Conservation (phyloP, 64 coral and sea anemone species). For the Stichodactyla helianthus region DNA sequence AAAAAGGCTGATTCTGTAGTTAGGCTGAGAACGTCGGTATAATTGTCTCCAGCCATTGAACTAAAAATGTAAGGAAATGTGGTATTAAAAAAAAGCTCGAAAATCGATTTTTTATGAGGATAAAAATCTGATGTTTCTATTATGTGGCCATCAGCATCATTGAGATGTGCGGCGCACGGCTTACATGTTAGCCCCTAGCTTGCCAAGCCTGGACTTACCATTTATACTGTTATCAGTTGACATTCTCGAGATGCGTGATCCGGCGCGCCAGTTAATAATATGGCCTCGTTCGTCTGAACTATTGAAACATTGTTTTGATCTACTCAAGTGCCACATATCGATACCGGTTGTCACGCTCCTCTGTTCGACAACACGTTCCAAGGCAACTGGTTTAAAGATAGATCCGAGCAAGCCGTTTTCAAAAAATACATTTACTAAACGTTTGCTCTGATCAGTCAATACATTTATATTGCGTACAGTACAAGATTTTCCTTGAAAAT, state of each 20-base stretch:
- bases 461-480: neutral
- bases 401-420: neutral
- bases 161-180: neutral
- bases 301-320: conserved; percentile 30
- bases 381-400: neutral
- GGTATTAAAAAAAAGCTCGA: neutral
- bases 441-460: neutral
- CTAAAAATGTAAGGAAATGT: neutral
- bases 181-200: neutral
- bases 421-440: neutral
- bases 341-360: conserved; percentile 20
- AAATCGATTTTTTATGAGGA: neutral
- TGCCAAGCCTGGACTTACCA: neutral
- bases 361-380: conserved; percentile 12
- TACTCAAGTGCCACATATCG: conserved; percentile 24
- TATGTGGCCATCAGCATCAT: neutral
- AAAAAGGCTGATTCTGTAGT: neutral
- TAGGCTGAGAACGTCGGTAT: neutral
- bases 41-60: conserved; percentile 4
- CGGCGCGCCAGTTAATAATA: conserved; percentile 14
- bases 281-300: neutral
- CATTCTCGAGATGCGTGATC: conserved; percentile 12
- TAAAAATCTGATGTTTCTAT: neutral
- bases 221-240: conserved; percentile 14
- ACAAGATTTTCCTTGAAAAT: neutral